Evolutionary conservation across 2,797 vertebrate genomes (phyloP), one percentile per base, ranked within the genome.

Genomic region (Enteromius unitaeniatus): DNA sequence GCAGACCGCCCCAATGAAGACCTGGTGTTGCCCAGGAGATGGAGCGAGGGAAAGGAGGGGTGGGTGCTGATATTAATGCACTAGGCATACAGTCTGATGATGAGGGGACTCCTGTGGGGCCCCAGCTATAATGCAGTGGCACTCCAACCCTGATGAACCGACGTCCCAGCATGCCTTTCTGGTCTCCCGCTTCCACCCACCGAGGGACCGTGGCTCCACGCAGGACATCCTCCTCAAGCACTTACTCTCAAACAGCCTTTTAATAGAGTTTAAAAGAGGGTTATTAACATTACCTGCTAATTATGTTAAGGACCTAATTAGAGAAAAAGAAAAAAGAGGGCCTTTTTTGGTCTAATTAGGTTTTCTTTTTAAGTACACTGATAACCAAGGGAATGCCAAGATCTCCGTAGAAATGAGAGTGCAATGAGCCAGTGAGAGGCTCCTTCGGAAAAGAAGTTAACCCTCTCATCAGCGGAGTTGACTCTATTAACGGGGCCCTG

Each of bases 301-400:
- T 98, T 97, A 97, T 96, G 96, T 97, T 97, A 96, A 97, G 96
- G 95, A 97, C 94, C 96, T 98, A 97, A 99, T 99, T 98, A 99
- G 95, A 85, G 90, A 93, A 92, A 91, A 90, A 92, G 91, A 84
- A 85, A 92, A 94, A 94, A 93, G 82, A 92, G 82, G 86, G 62
- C 72, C 80, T 89, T 89, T 93, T 95, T 94, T 93, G 93, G 92
- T 95, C 93, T 95, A 94, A 95, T 96, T 95, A 95, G 94, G 93
- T 95, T 95, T 95, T 94, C 93, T 94, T 95, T 95, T 94, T 93
- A 94, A 95, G 93, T 92, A 91, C 93, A 92, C 91, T 93, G 94
- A 95, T 95, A 96, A 95, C 93, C 94, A 93, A 92, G 94, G 94
- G 95, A 95, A 94, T 94, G 94, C 91, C 86, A 89, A 92, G 93